A percentile compares a stretch with the other conserved stretches of the same genome.
These are phyloP conservation scores for Pseudorhiza aurosa DNA, from an alignment of 30 jellyfish, hydroid and myxozoan genomes.

Conservation along the genomic window DNA sequence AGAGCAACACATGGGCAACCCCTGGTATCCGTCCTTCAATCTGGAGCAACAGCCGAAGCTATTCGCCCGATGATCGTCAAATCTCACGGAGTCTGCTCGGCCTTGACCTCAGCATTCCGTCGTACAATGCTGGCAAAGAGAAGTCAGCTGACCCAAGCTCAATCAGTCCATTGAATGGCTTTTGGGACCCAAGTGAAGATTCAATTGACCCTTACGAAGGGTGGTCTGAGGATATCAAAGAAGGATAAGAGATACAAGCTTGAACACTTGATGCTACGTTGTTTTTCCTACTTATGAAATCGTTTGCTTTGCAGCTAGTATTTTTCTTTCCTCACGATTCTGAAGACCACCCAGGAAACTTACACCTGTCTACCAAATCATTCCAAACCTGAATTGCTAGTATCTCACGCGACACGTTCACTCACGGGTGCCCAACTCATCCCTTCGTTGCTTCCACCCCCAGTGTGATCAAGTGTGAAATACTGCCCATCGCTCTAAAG, in stretches of 20 bases:
- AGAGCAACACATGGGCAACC: constrained; percentile 66
- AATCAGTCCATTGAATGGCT: constrained; percentile 75
- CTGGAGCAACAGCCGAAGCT: constrained; percentile 89
- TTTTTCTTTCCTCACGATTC: too few species aligned
- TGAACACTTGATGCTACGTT: not conserved
- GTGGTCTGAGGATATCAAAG: constrained; percentile 95
- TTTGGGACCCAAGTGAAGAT: constrained; percentile 88
- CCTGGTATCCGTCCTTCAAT: constrained; percentile 86
- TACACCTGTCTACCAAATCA: too few species aligned
- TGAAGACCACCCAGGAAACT: too few species aligned
- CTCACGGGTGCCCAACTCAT: too few species aligned
- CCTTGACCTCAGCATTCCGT: constrained; percentile 87
- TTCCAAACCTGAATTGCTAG: too few species aligned
- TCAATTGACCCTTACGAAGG: constrained; percentile 95
- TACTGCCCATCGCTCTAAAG: too few species aligned
- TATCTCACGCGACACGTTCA: too few species aligned
- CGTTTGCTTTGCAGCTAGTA: constrained; percentile 10
- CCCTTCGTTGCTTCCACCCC: too few species aligned
- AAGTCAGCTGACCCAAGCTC: constrained; percentile 78
- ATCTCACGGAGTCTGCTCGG: constrained; percentile 91
- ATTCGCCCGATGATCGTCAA: constrained; percentile 64
- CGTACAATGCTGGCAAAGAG: constrained; percentile 53
- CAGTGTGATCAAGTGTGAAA: too few species aligned
- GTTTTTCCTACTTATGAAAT: not conserved
- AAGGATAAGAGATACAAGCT: constrained; percentile 29